These are phyloP conservation scores for Aphelocoma californica DNA, from an alignment of 2,797 vertebrate genomes.

Conservation along the genomic window DNA sequence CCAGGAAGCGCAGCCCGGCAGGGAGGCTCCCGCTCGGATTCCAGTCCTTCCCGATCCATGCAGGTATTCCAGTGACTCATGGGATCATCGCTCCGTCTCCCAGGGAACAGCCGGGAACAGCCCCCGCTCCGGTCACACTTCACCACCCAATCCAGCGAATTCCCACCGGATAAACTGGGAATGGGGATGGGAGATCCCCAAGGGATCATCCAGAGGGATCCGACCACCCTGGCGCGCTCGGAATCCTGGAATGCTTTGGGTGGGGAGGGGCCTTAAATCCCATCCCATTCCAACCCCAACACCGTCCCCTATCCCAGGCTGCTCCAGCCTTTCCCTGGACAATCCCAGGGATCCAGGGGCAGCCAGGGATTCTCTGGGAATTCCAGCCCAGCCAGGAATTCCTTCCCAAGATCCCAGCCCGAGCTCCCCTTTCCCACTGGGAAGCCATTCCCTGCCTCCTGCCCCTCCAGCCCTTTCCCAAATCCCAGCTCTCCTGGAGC, in stretches of 20 bases:
- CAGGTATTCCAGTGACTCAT: neutral
- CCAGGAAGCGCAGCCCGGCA: neutral
- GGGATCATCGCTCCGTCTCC: neutral
- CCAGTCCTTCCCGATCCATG: neutral
- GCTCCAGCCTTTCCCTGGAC: neutral
- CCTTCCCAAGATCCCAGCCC: neutral
- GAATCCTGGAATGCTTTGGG: neutral
- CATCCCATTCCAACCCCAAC: neutral
- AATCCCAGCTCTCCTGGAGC: too few species aligned
- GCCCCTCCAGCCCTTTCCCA: too few species aligned
- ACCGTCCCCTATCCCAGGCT: neutral
- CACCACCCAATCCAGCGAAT: neutral
- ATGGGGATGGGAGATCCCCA: neutral
- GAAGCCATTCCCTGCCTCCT: neutral
- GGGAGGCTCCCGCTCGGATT: neutral
- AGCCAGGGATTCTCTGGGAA: neutral
- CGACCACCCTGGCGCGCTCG: accelerated
- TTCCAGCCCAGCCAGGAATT: neutral
- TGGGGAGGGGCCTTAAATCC: neutral
- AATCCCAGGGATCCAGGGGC: neutral
- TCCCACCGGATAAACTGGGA: neutral
- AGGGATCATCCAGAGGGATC: neutral
- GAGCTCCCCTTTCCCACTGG: neutral
- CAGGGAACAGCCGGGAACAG: neutral
- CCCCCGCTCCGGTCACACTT: neutral